Percentiles rank a stretch among this genome's conserved stretches.
These are phyloP conservation scores for Enteromius afrohamiltoni DNA, from an alignment of 2,797 vertebrate species.

Conservation along the genomic window DNA sequence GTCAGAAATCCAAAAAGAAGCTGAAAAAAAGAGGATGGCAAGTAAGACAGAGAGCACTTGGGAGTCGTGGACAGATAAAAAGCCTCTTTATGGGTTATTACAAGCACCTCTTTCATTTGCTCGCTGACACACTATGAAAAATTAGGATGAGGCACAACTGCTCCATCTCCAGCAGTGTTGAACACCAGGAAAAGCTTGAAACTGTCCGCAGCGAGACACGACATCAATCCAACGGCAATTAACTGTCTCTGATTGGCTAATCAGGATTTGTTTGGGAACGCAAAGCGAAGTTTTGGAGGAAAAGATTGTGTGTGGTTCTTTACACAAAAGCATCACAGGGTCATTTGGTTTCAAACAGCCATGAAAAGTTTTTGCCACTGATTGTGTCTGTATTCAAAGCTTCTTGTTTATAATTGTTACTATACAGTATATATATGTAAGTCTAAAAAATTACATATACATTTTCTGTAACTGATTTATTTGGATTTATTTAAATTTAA, in stretches of 20 bases:
- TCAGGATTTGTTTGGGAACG: constrained; percentile 57
- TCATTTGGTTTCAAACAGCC: constrained; percentile 26
- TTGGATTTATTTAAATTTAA: too few relatives aligned
- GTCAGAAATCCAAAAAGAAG: constrained; percentile 28
- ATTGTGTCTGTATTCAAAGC: constrained; percentile 25
- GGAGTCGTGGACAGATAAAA: constrained; percentile 42
- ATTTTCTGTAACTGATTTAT: neutral
- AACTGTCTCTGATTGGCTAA: constrained; percentile 49
- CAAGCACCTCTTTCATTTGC: constrained; percentile 59
- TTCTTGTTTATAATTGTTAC: neutral
- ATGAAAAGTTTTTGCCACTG: constrained; percentile 21
- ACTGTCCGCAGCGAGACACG: constrained; percentile 41
- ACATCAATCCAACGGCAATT: constrained; percentile 56
- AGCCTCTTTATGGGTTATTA: constrained; percentile 58
- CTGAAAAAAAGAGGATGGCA: neutral
- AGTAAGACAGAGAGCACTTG: constrained; percentile 42
- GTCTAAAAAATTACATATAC: neutral
- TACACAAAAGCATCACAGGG: constrained; percentile 23
- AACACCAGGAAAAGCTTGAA: constrained; percentile 58
- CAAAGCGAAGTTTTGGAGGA: constrained; percentile 41
- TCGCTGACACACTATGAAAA: constrained; percentile 62
- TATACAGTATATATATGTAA: neutral
- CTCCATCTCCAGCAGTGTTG: constrained; percentile 53
- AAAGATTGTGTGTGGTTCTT: constrained; percentile 35
- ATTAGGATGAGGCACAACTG: constrained; percentile 58